phyloP scores from a whole-genome alignment of 2,113 vertebrate species.

The Eulemur macaco region DNA sequence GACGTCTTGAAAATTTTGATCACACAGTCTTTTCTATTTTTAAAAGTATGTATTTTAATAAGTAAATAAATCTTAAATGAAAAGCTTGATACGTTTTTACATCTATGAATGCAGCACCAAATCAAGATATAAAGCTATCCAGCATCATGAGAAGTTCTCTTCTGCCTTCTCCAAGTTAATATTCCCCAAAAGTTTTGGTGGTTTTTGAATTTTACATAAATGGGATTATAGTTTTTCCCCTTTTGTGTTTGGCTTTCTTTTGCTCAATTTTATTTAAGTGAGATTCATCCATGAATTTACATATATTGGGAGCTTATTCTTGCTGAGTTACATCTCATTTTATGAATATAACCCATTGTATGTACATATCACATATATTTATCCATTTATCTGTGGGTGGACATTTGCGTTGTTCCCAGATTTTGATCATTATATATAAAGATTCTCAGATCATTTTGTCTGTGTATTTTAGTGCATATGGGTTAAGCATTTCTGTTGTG shows the following conservation, averaged over 20 bases:
- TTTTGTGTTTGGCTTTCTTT: slow-evolving; percentile 15
- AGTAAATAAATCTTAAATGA: not conserved
- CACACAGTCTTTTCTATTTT: not conserved
- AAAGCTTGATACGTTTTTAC: slow-evolving; percentile 15
- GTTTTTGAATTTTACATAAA: not conserved
- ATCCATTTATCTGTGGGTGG: not conserved
- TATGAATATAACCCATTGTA: not conserved
- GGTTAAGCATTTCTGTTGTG: not conserved
- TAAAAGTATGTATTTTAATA: not conserved
- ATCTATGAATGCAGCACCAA: not conserved
- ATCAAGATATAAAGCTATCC: not conserved
- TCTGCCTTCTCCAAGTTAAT: not conserved
- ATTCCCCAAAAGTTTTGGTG: not conserved
- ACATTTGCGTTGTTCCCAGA: not conserved
- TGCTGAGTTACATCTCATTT: not conserved
- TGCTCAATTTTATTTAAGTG: not conserved
- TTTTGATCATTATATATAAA: not conserved
- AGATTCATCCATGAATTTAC: not conserved
- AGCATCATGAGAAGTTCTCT: not conserved
- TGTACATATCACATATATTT: not conserved
- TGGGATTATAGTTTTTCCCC: not conserved
- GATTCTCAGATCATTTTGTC: not conserved
- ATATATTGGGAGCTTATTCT: not conserved
- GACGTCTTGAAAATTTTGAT: not conserved
- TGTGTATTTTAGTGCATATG: not conserved